Base-by-base conservation (phyloP, 1,140 invertebrate species). In the Panagrolaimus sp. region DNA sequence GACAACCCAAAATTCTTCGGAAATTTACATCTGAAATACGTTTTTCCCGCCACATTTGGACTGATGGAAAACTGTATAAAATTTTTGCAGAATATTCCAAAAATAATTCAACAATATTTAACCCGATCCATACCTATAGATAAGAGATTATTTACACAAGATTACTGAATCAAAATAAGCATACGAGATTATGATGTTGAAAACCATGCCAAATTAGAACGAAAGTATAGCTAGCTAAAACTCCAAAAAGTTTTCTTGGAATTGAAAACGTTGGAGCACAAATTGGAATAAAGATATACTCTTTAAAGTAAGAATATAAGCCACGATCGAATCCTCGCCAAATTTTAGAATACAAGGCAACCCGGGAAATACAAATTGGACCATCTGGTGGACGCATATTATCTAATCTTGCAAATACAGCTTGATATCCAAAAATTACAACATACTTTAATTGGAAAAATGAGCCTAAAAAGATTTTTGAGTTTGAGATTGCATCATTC, bases 391-490 rank as follows among this genome's bases (percentile, higher is more conserved):
- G 80, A 48, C 76, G 48, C 81, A 82, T 83, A 48, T 75, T 77
- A 63, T 82, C 80, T 1, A 82, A 31, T 38, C 63, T 61, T 11
- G 80, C 80, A 63, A 82, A 82, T 20, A 82, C 48, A 0, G 80
- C 68, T 27, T 82, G 80, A 23, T 83, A 68, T 5, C 80, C 80
- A 68, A 82, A 82, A 23, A 82, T 82, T 11, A 82, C 74, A 9
- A 83, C 80, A 64, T 82, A 82, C 69, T 82, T 82, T 44, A 83
- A 38, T 62, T 82, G 80, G 63, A 82, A 82, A 63, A 83, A 83
- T 45, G 72, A 68, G 7, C 79, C 77, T 78, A 27, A 65, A 71
- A 57, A 27, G n/a, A n/a, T n/a, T n/a, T n/a, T 5, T 9, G 8
- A 8, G 38, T 25, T 66, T 9, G 14, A 13, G 38, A n/a, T 45